A percentile compares a stretch with the other conserved stretches of the same genome.
Evolutionary conservation across 2,888 invertebrate genomes (phyloP).

Genomic region (Euplagia quadripunctaria): DNA sequence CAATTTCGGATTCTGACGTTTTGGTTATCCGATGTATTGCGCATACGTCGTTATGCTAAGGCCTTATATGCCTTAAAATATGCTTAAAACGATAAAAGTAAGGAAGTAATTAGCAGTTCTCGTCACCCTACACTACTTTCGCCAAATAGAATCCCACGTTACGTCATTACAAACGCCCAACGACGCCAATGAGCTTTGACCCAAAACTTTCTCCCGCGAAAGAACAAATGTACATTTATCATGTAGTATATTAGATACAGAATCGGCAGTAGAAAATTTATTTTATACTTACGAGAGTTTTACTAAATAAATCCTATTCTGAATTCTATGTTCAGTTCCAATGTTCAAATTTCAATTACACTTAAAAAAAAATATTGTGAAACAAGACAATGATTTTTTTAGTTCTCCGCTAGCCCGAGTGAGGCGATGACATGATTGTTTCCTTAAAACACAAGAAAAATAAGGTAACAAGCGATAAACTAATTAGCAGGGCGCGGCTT

Average conservation of each 20-base stretch:
- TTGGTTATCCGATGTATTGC: too few relatives aligned
- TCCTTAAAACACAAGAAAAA: too few relatives aligned
- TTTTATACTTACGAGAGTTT: neutral
- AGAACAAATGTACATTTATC: neutral
- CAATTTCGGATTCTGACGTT: too few relatives aligned
- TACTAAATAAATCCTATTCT: neutral
- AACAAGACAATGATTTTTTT: too few relatives aligned
- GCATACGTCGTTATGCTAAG: too few relatives aligned
- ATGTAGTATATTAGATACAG: neutral
- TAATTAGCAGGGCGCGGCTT: neutral
- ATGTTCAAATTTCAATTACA: too few relatives aligned
- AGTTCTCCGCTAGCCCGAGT: too few relatives aligned
- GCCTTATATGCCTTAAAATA: too few relatives aligned
- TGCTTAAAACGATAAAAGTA: neutral
- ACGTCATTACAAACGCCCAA: slow-evolving; percentile 29
- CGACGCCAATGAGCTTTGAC: slow-evolving; percentile 45
- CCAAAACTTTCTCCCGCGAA: slow-evolving; percentile 57
- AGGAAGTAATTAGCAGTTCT: neutral
- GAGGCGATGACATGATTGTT: too few relatives aligned
- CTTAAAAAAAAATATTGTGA: too few relatives aligned
- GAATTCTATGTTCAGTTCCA: too few relatives aligned
- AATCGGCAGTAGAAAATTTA: neutral
- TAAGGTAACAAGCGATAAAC: too few relatives aligned
- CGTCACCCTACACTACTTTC: slow-evolving; percentile 31
- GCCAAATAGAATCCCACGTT: slow-evolving; percentile 40